phyloP scores from a whole-genome alignment of 1,140 invertebrate species.

The Bombus haemorrhoidalis region DNA sequence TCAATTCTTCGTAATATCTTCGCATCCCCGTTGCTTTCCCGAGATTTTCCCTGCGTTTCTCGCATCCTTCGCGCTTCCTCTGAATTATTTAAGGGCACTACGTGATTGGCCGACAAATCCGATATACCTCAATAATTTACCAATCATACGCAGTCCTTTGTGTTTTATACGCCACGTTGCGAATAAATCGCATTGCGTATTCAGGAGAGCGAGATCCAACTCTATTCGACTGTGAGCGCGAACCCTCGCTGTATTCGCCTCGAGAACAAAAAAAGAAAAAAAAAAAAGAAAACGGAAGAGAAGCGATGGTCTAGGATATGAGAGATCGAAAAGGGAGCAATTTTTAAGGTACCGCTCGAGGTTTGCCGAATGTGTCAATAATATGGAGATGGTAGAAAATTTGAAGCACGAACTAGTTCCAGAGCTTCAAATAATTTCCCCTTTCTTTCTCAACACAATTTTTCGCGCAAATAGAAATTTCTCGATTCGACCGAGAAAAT shows the following conservation, averaged over 20 bases:
- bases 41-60: conserved; percentile 34
- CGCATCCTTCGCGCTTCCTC: conserved; percentile 65
- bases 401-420: too few species aligned
- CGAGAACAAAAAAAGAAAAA: conserved; percentile 10
- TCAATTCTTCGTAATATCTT: conserved; percentile 44
- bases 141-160: conserved; percentile 81
- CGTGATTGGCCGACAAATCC: conserved; percentile 82
- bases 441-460: background rate
- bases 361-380: too few species aligned
- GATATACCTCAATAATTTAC: conserved; percentile 81
- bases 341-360: background rate
- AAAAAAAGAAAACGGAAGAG: background rate
- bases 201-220: conserved; percentile 79
- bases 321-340: conserved; percentile 35
- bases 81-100: conserved; percentile 81
- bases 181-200: conserved; percentile 82
- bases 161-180: conserved; percentile 76
- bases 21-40: background rate
- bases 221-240: conserved; percentile 71
- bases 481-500: background rate
- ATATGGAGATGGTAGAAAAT: too few species aligned
- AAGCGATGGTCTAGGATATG: conserved; percentile 2
- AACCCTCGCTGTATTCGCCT: conserved; percentile 42
- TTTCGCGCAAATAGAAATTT: background rate
- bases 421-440: rapidly evolving